Evolutionary conservation across 2,888 invertebrate species (phyloP), one percentile per base, ranked within the genome.

Genomic region (Tetragonisca angustula): DNA sequence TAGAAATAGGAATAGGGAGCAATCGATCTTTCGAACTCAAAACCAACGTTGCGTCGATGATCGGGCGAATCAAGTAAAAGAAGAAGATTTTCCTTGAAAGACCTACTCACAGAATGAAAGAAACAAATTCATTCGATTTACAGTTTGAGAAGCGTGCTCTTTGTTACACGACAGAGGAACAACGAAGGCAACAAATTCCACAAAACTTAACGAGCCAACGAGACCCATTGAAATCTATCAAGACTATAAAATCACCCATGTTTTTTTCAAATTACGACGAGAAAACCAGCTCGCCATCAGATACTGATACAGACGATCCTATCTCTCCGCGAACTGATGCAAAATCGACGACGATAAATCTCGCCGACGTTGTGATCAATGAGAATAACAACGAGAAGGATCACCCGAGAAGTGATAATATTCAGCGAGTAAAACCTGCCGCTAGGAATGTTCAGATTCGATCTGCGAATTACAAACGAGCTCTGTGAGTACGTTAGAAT

Each of bases 231-330:
- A 90, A 90, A 62, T 80, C 87, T 13, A 85, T 92, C 67, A 82
- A 79, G 74, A 91, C 89, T 11, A 91, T 92, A 64, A 91, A 92
- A 67, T 89, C 91, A 27, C 91, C 92, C 19, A 86, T 84, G 5
- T 91, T 91, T 70, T 91, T 90, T 74, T 81, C 86, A 24, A 88
- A 90, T 56, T 90, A 88, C 65, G 89, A 92, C 68, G 91, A 88
- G 62, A 90, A 86, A 84, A 88, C 89, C 24, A 91, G 89, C 70
- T 91, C 92, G n/a, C 86, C 83, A 32, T 90, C 91, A 36, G 90
- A 91, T 43, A 90, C 90, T 1, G 91, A 92, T 62, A 88, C 87
- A 9, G 92, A 90, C 50, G 90, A 92, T 80, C 79, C 81, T 15
- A 85, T 86, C 56, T 89, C 89, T 19, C 87, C 89, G 11, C 82